Conservation (phyloP, 2,888 invertebrate species). For the Heliconius sara region DNA sequence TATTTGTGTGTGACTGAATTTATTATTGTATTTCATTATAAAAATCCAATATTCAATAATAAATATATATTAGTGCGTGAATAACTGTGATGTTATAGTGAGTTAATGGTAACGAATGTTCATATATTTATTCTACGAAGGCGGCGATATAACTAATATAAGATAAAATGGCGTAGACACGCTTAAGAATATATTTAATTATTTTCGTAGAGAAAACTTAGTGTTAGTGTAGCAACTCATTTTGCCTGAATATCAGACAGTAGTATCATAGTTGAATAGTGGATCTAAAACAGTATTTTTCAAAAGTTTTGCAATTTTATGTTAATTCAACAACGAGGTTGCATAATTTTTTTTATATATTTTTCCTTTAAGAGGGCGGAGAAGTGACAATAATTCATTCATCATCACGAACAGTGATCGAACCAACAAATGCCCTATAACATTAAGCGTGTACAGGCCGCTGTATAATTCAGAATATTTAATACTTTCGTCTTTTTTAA, state of each 20-base stretch:
- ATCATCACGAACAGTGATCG: not conserved
- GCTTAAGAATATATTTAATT: not conserved
- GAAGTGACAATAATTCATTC: not conserved
- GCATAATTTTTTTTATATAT: not conserved
- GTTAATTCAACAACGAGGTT: no score
- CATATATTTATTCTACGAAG: constrained; percentile 19
- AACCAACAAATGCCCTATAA: not conserved
- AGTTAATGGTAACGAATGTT: constrained; percentile 32
- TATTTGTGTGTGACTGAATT: no score
- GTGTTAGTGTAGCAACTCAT: no score
- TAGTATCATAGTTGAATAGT: no score
- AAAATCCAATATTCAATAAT: constrained; percentile 21
- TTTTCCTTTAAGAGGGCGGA: not conserved
- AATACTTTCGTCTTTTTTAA: not conserved
- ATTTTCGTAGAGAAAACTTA: no score
- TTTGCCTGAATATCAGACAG: no score
- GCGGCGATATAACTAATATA: constrained; percentile 5
- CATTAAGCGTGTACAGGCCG: not conserved
- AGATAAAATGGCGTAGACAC: not conserved
- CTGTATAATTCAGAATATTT: constrained; percentile 1
- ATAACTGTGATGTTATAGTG: constrained; percentile 41
- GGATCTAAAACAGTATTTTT: no score
- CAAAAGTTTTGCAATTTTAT: no score
- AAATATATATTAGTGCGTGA: constrained; percentile 45
- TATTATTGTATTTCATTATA: constrained; percentile 4